Evolutionary conservation across 2,888 invertebrate genomes (phyloP), one percentile per base, ranked within the genome.

Genomic region (Mactromeris polynyma): DNA sequence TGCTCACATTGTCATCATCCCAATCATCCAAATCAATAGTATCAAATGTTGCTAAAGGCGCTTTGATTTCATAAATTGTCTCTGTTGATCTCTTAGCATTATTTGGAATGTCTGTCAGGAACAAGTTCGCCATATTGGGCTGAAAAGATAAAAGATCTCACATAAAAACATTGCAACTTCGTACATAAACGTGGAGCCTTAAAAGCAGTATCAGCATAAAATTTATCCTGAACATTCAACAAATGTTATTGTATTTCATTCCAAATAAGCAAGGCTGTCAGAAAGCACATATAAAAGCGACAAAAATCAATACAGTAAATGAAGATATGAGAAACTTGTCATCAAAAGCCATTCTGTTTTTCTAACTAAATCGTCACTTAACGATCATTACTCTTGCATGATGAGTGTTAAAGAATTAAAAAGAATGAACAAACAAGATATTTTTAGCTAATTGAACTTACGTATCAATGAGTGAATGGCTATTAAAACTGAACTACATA

Each of bases 11-110:
- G 14, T 82, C 83, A 9, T 83, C 83, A 2, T 83, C 83, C 73
- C 69, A 83, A 79, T 94, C 94, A 58, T 94, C 95, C 19, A 95
- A 89, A 88, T 95, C 95, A 81, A 95, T 92, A 26, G 95, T 95
- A 86, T 95, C 95, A 93, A 95, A 95, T n/a, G 95, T 94, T 19
- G 95, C 95, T 26, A 95, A 91, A 11, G 95, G 95, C 54, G 95
- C 95, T 88, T 90, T 93, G 33, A 93, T 89, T 58, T 92, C 91
- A 83, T 89, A 92, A 17, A 92, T 78, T 54, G 84, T 92, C 77
- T 92, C 92, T 40, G 88, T 90, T 6, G 92, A 92, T 64, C 87
- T 92, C 84, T 87, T 89, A 19, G 85, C 80, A 36, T 51, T 80
- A 64, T 33, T 87, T 64, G 87, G 80, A 85, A 91, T 89, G 26